Base-by-base conservation (phyloP, 2,797 vertebrate genomes). In the Euphonia xanthogaster region DNA sequence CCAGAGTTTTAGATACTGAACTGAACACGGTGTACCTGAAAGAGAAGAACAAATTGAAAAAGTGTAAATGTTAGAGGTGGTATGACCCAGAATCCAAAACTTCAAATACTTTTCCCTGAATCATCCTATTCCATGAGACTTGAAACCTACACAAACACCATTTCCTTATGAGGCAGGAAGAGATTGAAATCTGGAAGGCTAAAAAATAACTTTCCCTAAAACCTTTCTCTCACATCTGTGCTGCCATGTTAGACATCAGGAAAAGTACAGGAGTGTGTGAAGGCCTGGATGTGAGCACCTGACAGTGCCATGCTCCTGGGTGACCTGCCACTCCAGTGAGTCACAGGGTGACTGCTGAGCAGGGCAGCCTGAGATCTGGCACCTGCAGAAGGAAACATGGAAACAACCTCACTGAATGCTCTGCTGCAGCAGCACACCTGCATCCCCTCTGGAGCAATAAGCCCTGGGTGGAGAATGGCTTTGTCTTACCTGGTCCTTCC, bases 31-130 rank as follows among this genome's bases (percentile, higher is more conserved):
- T 51, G 45, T 54, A 94, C 65, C 58, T 89, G 68, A 86, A 92
- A 94, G n/a, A 48, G 27, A 87, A 87, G 20, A 58, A 88, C n/a
- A 95, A 95, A 71, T 45, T 39, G 19, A 12, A 92, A 82, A 77
- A 92, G 42, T 67, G 42, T 63, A 92, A 89, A 89, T 79, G 54
- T 63, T 50, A 91, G 30, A 35, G 31, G n/a, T 87, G 35, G 7
- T 78, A 67, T 22, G 35, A 88, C 31, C 35, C 78, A 93, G 65
- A 81, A 91, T 45, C 17, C 54, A 78, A 90, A 92, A 92, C 55
- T 89, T 51, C 48, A 90, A 27, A 40, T 58, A 62, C 28, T 57
- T 92, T 55, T 53, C 18, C 55, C 71, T 84, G 62, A 73, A 90
- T 90, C 77, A 86, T 54, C 55, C 78, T 55, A 48, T 4, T 27